Evolutionary conservation across 2,113 vertebrate species (phyloP).

Genomic region (Baryphthengus martii): DNA sequence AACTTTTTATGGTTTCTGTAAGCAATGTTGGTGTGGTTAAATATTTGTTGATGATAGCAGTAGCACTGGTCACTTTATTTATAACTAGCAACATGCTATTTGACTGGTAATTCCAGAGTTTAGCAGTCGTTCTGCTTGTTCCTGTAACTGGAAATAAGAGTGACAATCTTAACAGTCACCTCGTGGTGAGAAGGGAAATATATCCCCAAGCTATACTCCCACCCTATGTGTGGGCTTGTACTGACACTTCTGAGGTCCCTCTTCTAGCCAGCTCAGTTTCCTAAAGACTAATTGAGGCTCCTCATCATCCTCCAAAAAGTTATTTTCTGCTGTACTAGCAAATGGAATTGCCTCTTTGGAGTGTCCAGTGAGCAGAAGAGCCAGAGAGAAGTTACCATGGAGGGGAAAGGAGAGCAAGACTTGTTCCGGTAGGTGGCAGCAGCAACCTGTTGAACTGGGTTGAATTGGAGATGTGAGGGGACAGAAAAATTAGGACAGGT

Average conservation of each 20-base stretch:
- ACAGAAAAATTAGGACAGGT: not conserved
- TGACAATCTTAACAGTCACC: not conserved
- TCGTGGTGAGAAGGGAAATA: not conserved
- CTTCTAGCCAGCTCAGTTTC: not conserved
- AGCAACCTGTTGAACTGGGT: not conserved
- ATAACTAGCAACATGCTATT: not conserved
- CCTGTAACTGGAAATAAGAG: not conserved
- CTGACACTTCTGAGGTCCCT: not conserved
- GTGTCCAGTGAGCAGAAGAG: not conserved
- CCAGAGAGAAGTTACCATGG: not conserved
- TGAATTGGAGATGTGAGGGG: not conserved
- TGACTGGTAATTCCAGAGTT: not conserved
- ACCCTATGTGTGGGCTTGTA: rapidly evolving
- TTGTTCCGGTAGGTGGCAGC: not conserved
- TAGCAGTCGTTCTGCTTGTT: not conserved
- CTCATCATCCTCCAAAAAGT: not conserved
- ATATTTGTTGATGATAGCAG: not conserved
- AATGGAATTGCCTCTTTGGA: not conserved
- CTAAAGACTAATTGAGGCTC: not conserved
- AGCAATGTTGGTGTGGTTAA: not conserved
- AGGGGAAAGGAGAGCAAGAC: not conserved
- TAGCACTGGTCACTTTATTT: not conserved
- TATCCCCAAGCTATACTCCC: not conserved
- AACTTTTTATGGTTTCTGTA: not conserved
- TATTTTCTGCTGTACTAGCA: not conserved